Evolutionary conservation across 2,797 vertebrate genomes (phyloP).

Genomic region (Pseudopleuronectes americanus): DNA sequence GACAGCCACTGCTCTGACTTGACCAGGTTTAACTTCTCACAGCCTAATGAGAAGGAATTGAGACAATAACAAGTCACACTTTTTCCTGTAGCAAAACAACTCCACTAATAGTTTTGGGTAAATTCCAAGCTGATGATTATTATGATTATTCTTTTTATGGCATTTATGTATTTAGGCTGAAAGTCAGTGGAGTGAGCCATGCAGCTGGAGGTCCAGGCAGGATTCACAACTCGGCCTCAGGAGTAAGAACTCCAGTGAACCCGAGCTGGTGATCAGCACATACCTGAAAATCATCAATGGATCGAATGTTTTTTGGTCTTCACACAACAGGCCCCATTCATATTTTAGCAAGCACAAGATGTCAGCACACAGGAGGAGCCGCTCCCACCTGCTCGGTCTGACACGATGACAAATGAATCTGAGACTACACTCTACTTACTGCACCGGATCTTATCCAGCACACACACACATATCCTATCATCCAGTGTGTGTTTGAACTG

Average conservation of each 20-base stretch:
- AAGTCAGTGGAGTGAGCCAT: neutral
- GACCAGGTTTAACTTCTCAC: neutral
- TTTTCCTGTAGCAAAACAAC: neutral
- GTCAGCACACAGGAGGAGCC: conserved; percentile 52
- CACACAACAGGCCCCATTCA: conserved; percentile 6
- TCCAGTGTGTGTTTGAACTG: conserved; percentile 14
- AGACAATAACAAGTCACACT: too few species aligned
- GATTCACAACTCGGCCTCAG: too few species aligned
- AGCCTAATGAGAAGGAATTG: too few species aligned
- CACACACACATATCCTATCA: too few species aligned
- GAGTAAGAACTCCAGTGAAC: neutral
- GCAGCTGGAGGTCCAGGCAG: too few species aligned
- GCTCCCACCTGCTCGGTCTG: conserved; percentile 18
- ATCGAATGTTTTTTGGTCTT: neutral
- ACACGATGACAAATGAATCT: neutral
- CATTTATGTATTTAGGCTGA: neutral
- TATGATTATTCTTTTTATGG: too few species aligned
- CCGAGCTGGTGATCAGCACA: neutral
- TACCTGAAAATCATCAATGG: neutral
- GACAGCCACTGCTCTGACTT: conserved; percentile 19
- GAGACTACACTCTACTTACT: neutral
- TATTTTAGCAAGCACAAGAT: conserved; percentile 31
- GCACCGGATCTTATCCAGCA: neutral
- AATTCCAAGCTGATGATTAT: too few species aligned
- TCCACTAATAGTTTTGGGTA: too few species aligned